phyloP scores from a whole-genome alignment of 2,113 vertebrate genomes.

The Microcebus ravelobensis region DNA sequence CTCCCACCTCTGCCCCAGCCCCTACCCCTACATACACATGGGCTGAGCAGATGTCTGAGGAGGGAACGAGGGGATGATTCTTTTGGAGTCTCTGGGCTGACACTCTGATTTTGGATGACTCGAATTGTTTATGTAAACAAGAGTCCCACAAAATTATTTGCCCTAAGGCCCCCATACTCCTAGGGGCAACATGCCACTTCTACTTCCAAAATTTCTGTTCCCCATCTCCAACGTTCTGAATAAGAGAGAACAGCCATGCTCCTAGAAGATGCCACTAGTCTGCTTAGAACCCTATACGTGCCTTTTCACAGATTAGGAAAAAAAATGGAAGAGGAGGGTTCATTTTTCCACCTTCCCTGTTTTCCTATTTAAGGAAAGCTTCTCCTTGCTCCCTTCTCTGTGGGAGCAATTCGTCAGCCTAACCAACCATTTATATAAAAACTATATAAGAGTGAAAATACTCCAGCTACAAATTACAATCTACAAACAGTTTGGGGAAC shows the following conservation, averaged over 20 bases:
- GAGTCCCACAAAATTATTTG: neutral
- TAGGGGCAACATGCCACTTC: neutral
- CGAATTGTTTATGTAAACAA: neutral
- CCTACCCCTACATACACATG: neutral
- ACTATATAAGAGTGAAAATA: slow-evolving; percentile 27
- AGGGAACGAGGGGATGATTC: accelerated
- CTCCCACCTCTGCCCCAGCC: neutral
- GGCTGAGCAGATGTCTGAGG: neutral
- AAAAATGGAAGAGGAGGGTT: neutral
- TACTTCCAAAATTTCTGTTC: slow-evolving; percentile 5
- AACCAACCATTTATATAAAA: slow-evolving; percentile 26
- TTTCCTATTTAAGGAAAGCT: slow-evolving; percentile 39
- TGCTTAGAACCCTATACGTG: neutral
- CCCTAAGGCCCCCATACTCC: neutral
- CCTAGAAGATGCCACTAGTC: neutral
- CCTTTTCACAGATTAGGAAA: neutral
- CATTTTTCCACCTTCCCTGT: neutral
- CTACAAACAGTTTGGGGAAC: neutral
- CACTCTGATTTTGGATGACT: neutral
- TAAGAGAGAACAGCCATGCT: neutral
- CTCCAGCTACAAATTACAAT: slow-evolving; percentile 48
- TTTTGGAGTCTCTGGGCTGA: neutral
- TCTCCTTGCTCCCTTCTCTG: slow-evolving; percentile 20
- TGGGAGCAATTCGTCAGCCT: slow-evolving; percentile 31
- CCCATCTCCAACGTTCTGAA: neutral